Evolutionary conservation across 2,888 invertebrate species (phyloP), one percentile per base, ranked within the genome.

Genomic region (Hemithea aestivaria): DNA sequence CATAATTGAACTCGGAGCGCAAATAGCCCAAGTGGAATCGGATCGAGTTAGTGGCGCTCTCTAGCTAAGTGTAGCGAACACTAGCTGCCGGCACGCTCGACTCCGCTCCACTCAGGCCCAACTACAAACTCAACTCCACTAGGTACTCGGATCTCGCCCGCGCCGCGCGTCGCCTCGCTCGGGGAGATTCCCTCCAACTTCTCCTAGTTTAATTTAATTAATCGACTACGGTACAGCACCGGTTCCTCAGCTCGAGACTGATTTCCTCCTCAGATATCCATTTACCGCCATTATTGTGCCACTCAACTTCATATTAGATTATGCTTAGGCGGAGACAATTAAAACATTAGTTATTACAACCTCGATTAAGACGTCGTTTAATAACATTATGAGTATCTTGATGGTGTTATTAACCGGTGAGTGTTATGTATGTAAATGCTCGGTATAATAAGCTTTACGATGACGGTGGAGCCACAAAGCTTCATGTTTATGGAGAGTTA

Each of bases 1-100:
- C 72, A 80, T 83, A 85, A 83, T 84, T 85, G 80, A 80, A 77
- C 73, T 69, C 64, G 58, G 71, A 76, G 77, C 75, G 82, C 78
- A 84, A 85, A 85, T 84, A 84, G 83, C 73, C 73, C 70, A 67
- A 82, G 79, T 76, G 77, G 79, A 80, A 80, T 79, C 74, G 69
- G 76, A 81, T 82, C 69, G 75, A 81, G 80, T 83, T 82, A 83
- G 80, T 72, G 69, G 70, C 60, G 68, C 73, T 75, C 66, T 69
- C 66, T 62, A 62, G 67, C 62, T 62, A 64, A 76, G 72, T 72
- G 73, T 67, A 73, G 67, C 66, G 62, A 68, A 64, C 68, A 62
- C 62, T 69, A 61, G 41, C 39, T 41, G 40, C 37, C 45, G 42
- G 48, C 43, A 40, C 39, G 45, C 43, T 23, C 26, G 36, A 24